Conservation (phyloP, 2,113 vertebrate species). For the Plotosus lineatus region DNA sequence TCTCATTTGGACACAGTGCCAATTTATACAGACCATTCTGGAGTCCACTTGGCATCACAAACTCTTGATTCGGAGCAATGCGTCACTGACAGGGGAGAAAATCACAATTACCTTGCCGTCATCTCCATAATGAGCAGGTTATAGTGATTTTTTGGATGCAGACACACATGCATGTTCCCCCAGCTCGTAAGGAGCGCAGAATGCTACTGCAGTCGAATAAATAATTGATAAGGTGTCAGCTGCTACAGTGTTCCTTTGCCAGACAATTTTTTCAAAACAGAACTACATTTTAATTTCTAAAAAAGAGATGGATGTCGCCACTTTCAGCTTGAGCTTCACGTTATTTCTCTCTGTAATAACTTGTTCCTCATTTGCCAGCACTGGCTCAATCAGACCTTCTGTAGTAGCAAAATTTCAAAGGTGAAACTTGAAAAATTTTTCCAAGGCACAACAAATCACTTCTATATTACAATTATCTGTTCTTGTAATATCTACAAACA, state of each 20-base stretch:
- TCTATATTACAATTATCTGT: background rate
- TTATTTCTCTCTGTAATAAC: background rate
- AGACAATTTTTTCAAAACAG: background rate
- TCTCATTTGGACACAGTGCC: slow-evolving; percentile 9
- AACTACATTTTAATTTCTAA: background rate
- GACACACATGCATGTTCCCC: background rate
- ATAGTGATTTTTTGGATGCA: slow-evolving; percentile 11
- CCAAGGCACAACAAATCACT: background rate
- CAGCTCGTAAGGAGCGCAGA: background rate
- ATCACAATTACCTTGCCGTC: slow-evolving; percentile 28
- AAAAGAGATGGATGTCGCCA: background rate
- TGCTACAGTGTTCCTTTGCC: slow-evolving; percentile 3
- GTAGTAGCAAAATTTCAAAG: background rate
- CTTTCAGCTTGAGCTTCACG: background rate
- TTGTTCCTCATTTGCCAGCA: background rate
- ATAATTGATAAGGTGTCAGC: slow-evolving; percentile 9
- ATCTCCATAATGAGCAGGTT: slow-evolving; percentile 42
- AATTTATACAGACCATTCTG: slow-evolving; percentile 27
- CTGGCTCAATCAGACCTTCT: background rate
- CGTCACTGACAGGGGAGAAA: slow-evolving; percentile 33
- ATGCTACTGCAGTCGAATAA: background rate
- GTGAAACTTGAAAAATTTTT: background rate
- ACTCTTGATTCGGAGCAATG: slow-evolving; percentile 23
- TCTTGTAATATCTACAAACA: background rate
- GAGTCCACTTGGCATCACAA: slow-evolving; percentile 26